phyloP scores from a whole-genome alignment of 2,888 invertebrate species.

The Cecidostiba fungosa region DNA sequence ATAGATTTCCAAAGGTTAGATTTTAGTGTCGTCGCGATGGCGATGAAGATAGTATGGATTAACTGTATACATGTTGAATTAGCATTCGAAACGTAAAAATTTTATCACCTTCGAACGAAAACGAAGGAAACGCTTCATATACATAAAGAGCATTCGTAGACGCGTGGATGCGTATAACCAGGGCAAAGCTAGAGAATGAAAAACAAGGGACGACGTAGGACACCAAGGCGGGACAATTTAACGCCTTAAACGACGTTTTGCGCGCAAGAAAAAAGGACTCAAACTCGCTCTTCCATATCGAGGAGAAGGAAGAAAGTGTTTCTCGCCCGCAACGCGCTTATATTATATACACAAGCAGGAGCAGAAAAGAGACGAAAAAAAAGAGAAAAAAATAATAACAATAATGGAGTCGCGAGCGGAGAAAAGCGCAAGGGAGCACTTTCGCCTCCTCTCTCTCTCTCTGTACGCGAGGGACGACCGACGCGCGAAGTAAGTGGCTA shows the following conservation, averaged over 20 bases:
- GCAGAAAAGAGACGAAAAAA: background rate
- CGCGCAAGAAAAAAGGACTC: slow-evolving; percentile 33
- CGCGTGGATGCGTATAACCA: background rate
- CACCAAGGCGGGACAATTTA: slow-evolving; percentile 72
- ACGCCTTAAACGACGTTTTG: slow-evolving; percentile 70
- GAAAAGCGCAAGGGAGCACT: slow-evolving; percentile 75
- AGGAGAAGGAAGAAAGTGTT: background rate
- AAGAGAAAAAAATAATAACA: slow-evolving; percentile 20
- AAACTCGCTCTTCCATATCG: background rate
- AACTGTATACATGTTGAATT: too few relatives aligned
- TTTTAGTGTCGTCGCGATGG: background rate
- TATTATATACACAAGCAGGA: background rate
- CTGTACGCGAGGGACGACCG: slow-evolving; percentile 55
- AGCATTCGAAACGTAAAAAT: too few relatives aligned
- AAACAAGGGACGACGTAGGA: background rate
- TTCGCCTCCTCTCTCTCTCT: slow-evolving; percentile 45
- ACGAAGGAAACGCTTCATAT: too few relatives aligned
- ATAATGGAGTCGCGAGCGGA: slow-evolving; percentile 66
- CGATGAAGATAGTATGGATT: too few relatives aligned
- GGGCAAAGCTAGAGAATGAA: background rate
- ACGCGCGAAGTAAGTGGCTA: slow-evolving; percentile 66
- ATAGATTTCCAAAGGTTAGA: background rate
- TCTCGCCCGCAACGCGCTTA: background rate
- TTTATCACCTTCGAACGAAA: too few relatives aligned
- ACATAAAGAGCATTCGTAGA: background rate